Evolutionary conservation across 2,797 vertebrate species (phyloP), one percentile per base, ranked within the genome.

Genomic region (Anolis apletophallus): DNA sequence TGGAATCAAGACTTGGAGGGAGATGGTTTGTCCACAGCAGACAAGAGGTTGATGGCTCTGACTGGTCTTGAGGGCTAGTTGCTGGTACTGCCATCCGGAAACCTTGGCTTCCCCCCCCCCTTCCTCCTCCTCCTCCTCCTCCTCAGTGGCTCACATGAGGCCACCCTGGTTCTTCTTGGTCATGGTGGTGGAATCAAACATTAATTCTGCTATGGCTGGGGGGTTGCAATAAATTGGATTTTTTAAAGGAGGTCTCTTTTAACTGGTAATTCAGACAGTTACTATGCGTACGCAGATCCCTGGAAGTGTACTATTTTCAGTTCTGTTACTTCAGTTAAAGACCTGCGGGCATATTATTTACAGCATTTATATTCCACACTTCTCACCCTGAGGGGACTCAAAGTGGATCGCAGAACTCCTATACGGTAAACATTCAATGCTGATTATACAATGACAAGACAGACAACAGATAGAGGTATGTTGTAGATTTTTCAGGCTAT

Each of bases 141-240:
- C 29, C 50, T 57, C 5, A 46, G 36, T 67, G 80, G 16, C 69
- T 74, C 55, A 36, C 32, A 46, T 3, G 29, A 77, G 40, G 54
- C 34, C 52, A 59, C n/a, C 40, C n/a, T 46, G 23, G 1, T 75
- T 32, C 54, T 69, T 69, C 26, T 84, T 29, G 2, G 2, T 77
- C 67, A 26, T 34, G 46, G 52, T 46, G 40, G 8, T 3, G 50
- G n/a, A 57, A 32, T 54, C 34, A 36, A 72, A 23, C 57, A 64
- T 17, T 32, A 69, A 34, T 46, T 69, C 12, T n/a, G 12, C 36
- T 50, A 77, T 69, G 61, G 29, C 26, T 82, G 26, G 52, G 80
- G 80, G 19, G 75, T 36, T 80, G 81, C 86, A 84, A 84, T 84
- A 80, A 87, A 79, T 1, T 9, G 16, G 64, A 32, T 50, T 82